These are phyloP conservation scores for Theristicus caerulescens DNA, from an alignment of 2,113 vertebrate genomes.

Conservation along the genomic window DNA sequence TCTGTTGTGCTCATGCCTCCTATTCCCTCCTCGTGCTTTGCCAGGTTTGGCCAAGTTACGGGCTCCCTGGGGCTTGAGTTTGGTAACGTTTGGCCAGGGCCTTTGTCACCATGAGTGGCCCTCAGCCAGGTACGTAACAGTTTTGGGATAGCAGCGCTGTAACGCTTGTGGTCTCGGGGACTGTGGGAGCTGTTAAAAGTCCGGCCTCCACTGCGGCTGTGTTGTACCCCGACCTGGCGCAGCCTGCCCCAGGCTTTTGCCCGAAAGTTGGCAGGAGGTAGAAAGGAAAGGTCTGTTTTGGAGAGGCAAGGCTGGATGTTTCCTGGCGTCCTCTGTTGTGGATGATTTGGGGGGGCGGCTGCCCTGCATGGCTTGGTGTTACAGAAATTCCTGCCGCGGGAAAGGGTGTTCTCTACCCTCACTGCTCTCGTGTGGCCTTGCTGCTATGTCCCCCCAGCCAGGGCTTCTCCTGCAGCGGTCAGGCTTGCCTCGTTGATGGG, in stretches of 20 bases:
- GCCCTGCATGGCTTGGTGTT: background rate
- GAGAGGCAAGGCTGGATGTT: background rate
- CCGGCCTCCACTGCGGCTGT: fast-evolving
- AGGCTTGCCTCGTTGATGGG: background rate
- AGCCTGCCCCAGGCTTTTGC: background rate
- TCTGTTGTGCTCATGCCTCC: background rate
- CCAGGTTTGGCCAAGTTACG: background rate
- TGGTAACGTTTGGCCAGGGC: background rate
- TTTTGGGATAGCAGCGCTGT: background rate
- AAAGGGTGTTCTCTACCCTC: background rate
- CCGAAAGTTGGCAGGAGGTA: background rate
- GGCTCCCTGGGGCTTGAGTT: background rate
- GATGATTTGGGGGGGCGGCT: background rate
- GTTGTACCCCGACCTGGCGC: background rate
- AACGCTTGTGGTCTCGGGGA: fast-evolving
- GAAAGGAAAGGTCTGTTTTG: background rate
- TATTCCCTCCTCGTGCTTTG: background rate
- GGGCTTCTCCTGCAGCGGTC: background rate
- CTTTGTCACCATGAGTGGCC: background rate
- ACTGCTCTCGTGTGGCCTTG: background rate
- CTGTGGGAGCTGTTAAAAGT: background rate
- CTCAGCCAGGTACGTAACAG: background rate
- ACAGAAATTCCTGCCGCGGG: background rate
- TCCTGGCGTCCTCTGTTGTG: background rate
- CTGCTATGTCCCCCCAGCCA: background rate